phyloP scores from a whole-genome alignment of 2,888 invertebrate species.

The Tinea pellionella region DNA sequence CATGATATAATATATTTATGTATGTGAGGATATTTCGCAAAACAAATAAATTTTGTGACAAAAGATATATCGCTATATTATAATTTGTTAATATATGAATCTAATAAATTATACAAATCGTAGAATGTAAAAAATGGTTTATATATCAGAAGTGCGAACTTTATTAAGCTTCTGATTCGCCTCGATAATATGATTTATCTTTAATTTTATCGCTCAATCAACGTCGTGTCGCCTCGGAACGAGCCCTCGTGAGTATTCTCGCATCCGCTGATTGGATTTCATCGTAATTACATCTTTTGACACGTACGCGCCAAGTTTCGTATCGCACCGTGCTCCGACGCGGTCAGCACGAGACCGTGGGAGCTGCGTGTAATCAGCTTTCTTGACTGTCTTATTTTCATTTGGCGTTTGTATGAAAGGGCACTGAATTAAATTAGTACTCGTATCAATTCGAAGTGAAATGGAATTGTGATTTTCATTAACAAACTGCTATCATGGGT shows the following conservation, averaged over 20 bases:
- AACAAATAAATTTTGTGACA: neutral
- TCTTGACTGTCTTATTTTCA: slow-evolving; percentile 60
- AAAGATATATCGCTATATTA: neutral
- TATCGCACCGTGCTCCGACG: slow-evolving; percentile 37
- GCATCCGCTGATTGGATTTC: slow-evolving; percentile 63
- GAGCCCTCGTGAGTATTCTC: slow-evolving; percentile 30
- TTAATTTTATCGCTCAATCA: slow-evolving; percentile 63
- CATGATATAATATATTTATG: neutral
- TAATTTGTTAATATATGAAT: neutral
- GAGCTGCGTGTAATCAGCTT: slow-evolving; percentile 66
- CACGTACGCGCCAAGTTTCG: slow-evolving; percentile 66
- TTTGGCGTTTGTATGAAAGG: slow-evolving; percentile 25
- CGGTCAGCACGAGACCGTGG: slow-evolving; percentile 63
- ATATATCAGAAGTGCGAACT: neutral
- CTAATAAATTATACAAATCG: neutral
- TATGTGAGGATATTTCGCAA: neutral
- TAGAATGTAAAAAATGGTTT: no score
- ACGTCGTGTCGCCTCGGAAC: slow-evolving; percentile 41
- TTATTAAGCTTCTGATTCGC: slow-evolving; percentile 46
- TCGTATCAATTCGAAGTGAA: neutral
- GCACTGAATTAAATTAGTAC: slow-evolving; percentile 2
- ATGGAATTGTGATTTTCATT: slow-evolving; percentile 4
- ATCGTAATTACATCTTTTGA: slow-evolving; percentile 70
- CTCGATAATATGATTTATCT: slow-evolving; percentile 59
- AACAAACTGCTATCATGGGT: neutral